These are phyloP conservation scores for Synergus laeviventris DNA, from an alignment of 2,888 invertebrate genomes.

Conservation along the genomic window DNA sequence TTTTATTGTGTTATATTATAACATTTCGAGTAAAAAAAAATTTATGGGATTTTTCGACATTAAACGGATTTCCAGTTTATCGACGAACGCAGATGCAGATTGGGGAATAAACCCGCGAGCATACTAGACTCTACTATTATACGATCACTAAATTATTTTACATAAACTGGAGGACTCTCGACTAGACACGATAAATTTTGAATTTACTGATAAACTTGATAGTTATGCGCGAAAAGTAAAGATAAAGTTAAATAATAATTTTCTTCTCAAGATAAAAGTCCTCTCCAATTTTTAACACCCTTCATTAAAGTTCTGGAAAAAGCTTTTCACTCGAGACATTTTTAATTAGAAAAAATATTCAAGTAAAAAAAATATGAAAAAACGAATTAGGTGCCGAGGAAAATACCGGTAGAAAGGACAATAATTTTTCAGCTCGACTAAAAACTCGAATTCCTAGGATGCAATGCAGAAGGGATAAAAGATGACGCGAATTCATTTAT, in stretches of 20 bases:
- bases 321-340: not conserved
- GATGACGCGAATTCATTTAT: not conserved
- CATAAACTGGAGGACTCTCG: slow-evolving; percentile 18
- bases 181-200: slow-evolving; percentile 18
- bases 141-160: slow-evolving; percentile 1
- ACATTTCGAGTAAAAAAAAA: not conserved
- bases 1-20: not conserved
- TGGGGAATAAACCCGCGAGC: not conserved
- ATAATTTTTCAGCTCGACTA: not conserved
- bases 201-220: slow-evolving; percentile 9
- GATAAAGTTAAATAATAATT: not conserved
- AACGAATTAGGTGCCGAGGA: not conserved
- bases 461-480: not conserved
- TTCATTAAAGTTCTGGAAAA: not conserved
- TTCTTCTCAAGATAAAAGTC: not conserved
- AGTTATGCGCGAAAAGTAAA: not conserved
- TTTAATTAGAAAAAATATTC: not conserved
- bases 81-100: slow-evolving; percentile 4
- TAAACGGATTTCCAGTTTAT: slow-evolving; percentile 30
- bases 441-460: not conserved
- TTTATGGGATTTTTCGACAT: not conserved
- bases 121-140: not conserved
- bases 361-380: not conserved
- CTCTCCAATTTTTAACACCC: not conserved
- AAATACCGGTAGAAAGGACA: not conserved